Evolutionary conservation across 2,113 vertebrate species (phyloP).

Genomic region (Neogobius melanostomus): DNA sequence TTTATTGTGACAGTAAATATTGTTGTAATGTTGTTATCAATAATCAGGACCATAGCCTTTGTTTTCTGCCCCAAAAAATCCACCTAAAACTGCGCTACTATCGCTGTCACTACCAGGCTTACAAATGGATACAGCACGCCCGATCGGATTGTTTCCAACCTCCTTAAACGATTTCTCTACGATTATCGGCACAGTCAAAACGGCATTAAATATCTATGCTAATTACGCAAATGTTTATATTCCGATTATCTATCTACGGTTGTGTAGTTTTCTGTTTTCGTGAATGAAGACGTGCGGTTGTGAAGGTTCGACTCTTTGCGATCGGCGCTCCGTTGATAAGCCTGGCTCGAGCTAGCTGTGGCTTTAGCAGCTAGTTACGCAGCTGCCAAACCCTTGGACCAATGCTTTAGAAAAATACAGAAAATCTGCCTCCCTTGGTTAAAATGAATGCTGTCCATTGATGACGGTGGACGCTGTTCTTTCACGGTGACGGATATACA

Average conservation of each 20-base stretch:
- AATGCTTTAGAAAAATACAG: slow-evolving; percentile 32
- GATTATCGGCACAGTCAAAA: not conserved
- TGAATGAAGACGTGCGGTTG: not conserved
- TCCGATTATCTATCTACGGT: not conserved
- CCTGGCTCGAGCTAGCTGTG: slow-evolving; percentile 51
- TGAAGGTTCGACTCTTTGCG: not conserved
- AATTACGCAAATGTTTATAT: not conserved
- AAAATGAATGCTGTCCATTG: slow-evolving; percentile 17
- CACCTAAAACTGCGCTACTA: not conserved
- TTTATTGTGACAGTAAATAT: not conserved
- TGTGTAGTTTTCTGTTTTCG: not conserved
- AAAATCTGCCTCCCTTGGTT: not conserved
- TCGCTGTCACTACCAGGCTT: not conserved
- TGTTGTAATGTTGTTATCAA: not conserved
- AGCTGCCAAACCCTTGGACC: slow-evolving; percentile 56
- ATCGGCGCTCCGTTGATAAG: slow-evolving; percentile 42
- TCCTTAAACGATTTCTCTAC: not conserved
- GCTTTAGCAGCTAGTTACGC: slow-evolving; percentile 69
- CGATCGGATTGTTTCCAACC: not conserved
- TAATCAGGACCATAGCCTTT: not conserved
- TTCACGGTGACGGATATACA: not conserved
- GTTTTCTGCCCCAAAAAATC: not conserved
- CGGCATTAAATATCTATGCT: too few species aligned
- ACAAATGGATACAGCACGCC: not conserved
- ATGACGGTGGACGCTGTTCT: not conserved